Evolutionary conservation across 2,113 vertebrate species (phyloP), one percentile per base, ranked within the genome.

Genomic region (Cyprinus carpio): DNA sequence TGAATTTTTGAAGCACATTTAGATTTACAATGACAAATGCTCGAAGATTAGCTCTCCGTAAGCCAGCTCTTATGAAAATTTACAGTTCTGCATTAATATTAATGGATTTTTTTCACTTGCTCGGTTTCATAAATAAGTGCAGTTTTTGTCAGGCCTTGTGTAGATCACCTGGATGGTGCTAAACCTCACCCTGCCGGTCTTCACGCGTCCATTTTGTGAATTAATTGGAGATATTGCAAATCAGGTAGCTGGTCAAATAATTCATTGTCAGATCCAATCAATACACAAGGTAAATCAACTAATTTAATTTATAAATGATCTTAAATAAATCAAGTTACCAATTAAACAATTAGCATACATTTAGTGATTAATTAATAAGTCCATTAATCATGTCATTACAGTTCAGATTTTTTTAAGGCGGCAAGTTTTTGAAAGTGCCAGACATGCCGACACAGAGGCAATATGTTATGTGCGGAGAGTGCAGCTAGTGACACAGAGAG

Each of bases 331-430:
- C 97, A 98, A 97, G 95, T 93, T 87, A 96, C 96, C 96, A 98
- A 99, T 98, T 98, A 98, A 97, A 97, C 96, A 98, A 98, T 99
- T 99, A 99, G 95, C 97, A 97, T 96, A 95, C 94, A 97, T 96
- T 98, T 97, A 97, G 93, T 93, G 94, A 97, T 97, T 96, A 96
- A 98, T 99, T 98, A 98, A 99, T 98, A 96, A 94, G 94, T 91
- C 90, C 95, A 96, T 99, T 97, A 96, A 96, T 99, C 97, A 97
- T 89, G 89, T 91, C 93, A 95, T 96, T 96, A 95, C 96, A 92
- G 96, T 93, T 96, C 90, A 90, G 91, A 94, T 94, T 95, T 86
- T 86, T 77, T 96, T 93, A 92, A 95, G 92, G 93, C 90, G 90
- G 91, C 90, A 93, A 94, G 92, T 96, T 96, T 94, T 94, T 92